Conservation (phyloP, 2,113 vertebrate species). For the Asarcornis scutulata region DNA sequence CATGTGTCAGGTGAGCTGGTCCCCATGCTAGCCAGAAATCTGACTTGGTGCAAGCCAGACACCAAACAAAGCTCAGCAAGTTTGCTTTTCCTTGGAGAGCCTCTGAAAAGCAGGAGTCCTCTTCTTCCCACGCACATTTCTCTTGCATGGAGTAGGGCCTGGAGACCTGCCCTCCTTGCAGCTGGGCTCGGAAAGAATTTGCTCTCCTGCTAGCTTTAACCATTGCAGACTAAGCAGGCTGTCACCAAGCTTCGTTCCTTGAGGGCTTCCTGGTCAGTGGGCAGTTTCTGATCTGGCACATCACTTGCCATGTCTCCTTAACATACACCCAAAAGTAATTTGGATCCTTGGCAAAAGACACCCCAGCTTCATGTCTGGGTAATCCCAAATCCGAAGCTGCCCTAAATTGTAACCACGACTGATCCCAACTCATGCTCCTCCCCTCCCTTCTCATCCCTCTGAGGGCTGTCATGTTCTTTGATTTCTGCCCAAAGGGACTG, state of each 20-base stretch:
- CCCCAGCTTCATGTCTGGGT: not conserved
- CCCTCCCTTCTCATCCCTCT: not conserved
- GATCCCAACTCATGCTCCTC: not conserved
- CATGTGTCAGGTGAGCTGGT: not conserved
- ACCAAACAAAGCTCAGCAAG: not conserved
- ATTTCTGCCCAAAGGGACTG: not conserved
- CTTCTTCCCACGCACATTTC: not conserved
- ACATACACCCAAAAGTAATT: not conserved
- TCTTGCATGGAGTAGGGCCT: not conserved
- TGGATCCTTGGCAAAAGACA: not conserved
- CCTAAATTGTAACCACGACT: not conserved
- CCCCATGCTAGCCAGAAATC: not conserved
- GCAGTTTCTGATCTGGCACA: not conserved
- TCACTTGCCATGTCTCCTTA: not conserved
- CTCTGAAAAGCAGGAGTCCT: not conserved
- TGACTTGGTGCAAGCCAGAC: not conserved
- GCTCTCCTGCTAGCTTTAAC: not conserved
- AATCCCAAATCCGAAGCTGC: not conserved
- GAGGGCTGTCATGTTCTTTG: not conserved
- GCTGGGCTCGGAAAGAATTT: not conserved
- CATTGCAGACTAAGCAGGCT: not conserved
- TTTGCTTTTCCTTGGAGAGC: not conserved
- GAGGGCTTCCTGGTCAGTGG: not conserved
- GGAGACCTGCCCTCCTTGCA: not conserved
- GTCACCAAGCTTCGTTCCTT: not conserved